Evolutionary conservation across 2,888 invertebrate species (phyloP).

Genomic region (Abrostola triplasia): DNA sequence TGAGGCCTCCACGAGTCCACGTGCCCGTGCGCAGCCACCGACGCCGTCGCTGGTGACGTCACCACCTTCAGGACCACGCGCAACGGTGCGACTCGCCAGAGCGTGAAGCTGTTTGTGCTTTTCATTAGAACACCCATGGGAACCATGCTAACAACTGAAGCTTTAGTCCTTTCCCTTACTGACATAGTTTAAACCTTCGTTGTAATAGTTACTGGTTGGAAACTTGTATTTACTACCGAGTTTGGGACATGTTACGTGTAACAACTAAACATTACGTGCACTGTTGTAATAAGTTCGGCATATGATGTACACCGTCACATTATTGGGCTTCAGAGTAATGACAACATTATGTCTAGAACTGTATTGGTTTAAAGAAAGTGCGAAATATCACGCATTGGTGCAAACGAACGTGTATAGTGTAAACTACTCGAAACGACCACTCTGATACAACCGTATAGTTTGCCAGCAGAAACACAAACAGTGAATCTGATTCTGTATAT

Average conservation of each 20-base stretch:
- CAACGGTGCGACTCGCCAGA: conserved; percentile 72
- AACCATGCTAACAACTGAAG: conserved; percentile 69
- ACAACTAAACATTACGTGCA: not conserved
- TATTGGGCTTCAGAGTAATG: conserved; percentile 10
- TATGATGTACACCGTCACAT: conserved; percentile 7
- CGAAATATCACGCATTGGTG: conserved; percentile 78
- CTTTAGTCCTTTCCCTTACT: conserved; percentile 61
- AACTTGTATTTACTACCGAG: conserved; percentile 19
- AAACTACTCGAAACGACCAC: conserved; percentile 11
- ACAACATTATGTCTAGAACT: conserved; percentile 33
- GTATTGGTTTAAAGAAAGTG: conserved; percentile 74
- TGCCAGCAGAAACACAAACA: conserved; percentile 11
- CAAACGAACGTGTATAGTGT: conserved; percentile 65
- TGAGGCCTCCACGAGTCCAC: conserved; percentile 81
- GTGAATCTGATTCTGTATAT: conserved; percentile 12
- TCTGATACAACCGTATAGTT: conserved; percentile 8
- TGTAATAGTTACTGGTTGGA: conserved; percentile 9
- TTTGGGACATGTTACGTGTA: not conserved
- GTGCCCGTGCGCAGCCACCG: conserved; percentile 79
- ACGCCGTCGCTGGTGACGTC: conserved; percentile 79
- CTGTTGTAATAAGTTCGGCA: conserved; percentile 10
- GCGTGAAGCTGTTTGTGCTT: conserved; percentile 77
- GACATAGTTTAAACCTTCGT: conserved; percentile 55
- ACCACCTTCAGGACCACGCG: conserved; percentile 72
- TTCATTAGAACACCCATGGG: conserved; percentile 79